Evolutionary conservation across 2,888 invertebrate species (phyloP).

Genomic region (Lomographa bimaculata): DNA sequence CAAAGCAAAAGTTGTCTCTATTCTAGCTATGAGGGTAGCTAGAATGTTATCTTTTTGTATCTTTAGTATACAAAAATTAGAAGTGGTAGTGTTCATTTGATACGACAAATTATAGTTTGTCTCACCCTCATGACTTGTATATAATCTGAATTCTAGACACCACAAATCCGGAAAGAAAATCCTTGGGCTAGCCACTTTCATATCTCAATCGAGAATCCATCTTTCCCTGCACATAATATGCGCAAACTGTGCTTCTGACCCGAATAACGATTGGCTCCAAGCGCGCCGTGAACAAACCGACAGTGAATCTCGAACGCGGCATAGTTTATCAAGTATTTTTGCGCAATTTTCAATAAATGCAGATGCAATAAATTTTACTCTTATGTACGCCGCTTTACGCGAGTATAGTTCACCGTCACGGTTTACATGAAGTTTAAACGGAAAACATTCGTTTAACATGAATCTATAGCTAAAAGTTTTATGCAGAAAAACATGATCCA

Average conservation of each 20-base stretch:
- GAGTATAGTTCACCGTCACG: constrained; percentile 19
- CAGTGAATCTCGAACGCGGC: constrained; percentile 16
- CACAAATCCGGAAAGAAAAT: no score
- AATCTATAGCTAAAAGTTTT: constrained; percentile 2
- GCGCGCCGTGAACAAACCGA: constrained; percentile 9
- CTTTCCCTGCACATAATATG: neutral
- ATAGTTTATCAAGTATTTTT: constrained; percentile 26
- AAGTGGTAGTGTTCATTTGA: no score
- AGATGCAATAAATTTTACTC: constrained; percentile 25
- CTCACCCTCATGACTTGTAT: no score
- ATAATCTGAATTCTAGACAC: no score
- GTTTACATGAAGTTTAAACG: constrained; percentile 12
- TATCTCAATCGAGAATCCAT: no score
- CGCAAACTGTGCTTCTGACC: constrained; percentile 15
- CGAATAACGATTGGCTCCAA: constrained; percentile 13
- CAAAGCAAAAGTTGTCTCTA: no score
- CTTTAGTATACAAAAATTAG: no score
- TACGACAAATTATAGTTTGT: no score
- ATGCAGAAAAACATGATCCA: constrained; percentile 4
- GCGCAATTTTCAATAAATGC: constrained; percentile 26
- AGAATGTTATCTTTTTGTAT: no score
- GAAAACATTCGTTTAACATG: constrained; percentile 9
- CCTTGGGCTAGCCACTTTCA: no score
- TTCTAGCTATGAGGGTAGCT: no score
- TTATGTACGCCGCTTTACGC: constrained; percentile 15